phyloP scores from a whole-genome alignment of 2,797 vertebrate species.

The Trematomus bernacchii region DNA sequence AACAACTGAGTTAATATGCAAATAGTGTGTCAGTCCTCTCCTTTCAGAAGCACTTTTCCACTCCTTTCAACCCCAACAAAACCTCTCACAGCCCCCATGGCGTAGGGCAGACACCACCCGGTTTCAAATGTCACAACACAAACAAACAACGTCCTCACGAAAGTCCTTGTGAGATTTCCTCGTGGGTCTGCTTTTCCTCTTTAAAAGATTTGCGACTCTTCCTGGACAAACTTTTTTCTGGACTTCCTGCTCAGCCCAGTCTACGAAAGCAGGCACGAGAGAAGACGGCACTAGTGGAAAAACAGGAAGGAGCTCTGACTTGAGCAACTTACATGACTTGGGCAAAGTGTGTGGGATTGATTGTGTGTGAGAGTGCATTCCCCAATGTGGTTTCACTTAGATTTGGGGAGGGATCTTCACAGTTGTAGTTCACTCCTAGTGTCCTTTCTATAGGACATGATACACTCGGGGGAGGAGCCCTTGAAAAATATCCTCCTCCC shows the following conservation, averaged over 20 bases:
- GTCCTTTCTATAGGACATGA: conserved; percentile 68
- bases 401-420: conserved; percentile 73
- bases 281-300: conserved; percentile 75
- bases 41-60: conserved; percentile 43
- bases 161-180: conserved; percentile 45
- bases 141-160: conserved; percentile 40
- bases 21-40: conserved; percentile 32
- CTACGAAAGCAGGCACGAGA: conserved; percentile 56
- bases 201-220: conserved; percentile 13
- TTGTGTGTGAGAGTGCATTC: conserved; percentile 72
- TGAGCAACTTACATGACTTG: conserved; percentile 60
- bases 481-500: conserved; percentile 52
- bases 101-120: conserved; percentile 33
- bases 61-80: conserved; percentile 38
- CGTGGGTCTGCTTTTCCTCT: conserved; percentile 33
- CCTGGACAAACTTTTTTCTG: conserved; percentile 36
- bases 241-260: conserved; percentile 64
- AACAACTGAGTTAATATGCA: conserved; percentile 10
- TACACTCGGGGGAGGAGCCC: conserved; percentile 61
- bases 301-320: conserved; percentile 81
- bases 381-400: conserved; percentile 82
- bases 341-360: conserved; percentile 45
- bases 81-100: conserved; percentile 56
- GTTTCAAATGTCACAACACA: conserved; percentile 36
- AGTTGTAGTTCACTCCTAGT: conserved; percentile 71